phyloP scores from a whole-genome alignment of 2,113 vertebrate species.

The Lathamus discolor region DNA sequence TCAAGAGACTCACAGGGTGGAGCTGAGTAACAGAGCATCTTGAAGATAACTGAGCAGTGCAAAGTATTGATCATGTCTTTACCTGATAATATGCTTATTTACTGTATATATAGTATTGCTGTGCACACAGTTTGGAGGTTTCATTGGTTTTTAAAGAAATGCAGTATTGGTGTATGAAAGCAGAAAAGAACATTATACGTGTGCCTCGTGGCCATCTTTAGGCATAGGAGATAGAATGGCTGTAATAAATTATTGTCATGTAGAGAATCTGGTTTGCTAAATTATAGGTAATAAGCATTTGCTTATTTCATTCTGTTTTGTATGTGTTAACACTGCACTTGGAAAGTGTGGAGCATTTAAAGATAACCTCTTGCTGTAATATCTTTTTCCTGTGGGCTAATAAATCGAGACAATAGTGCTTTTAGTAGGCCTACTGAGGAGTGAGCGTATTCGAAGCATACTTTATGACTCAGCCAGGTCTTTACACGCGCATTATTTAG shows the following conservation, averaged over 20 bases:
- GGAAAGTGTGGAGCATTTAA: not conserved
- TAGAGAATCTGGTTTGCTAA: not conserved
- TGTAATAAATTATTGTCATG: not conserved
- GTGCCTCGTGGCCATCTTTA: not conserved
- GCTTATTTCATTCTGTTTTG: not conserved
- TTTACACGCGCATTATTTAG: conserved; percentile 5
- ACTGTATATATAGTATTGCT: not conserved
- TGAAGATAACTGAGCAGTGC: not conserved
- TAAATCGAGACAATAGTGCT: not conserved
- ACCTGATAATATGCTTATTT: not conserved
- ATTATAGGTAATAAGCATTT: not conserved
- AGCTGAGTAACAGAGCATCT: not conserved
- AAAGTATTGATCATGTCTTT: not conserved
- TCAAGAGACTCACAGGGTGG: not conserved
- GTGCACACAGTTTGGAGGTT: not conserved
- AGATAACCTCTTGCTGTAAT: not conserved
- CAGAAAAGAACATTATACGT: not conserved
- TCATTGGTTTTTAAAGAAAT: not conserved
- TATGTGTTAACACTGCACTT: not conserved
- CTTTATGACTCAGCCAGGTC: not conserved
- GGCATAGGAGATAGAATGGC: not conserved
- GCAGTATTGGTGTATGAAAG: not conserved
- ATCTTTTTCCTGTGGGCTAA: not conserved
- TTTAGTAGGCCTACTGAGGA: not conserved
- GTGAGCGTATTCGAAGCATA: not conserved